Conservation (phyloP, 64 coral and sea anemone genomes). For the Montipora foliosa region DNA sequence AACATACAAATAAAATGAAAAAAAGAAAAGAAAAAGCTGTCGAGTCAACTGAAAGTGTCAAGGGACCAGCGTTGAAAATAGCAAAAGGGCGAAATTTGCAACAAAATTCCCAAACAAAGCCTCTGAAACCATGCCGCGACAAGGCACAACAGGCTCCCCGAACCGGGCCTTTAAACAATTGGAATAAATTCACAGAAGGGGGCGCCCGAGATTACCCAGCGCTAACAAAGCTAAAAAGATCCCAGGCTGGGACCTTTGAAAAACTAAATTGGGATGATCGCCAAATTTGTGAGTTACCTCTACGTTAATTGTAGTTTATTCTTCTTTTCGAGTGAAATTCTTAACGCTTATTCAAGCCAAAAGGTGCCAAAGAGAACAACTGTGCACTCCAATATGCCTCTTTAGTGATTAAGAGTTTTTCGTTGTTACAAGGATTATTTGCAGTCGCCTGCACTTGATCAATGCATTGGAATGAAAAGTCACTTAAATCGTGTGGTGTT, state of each 20-base stretch:
- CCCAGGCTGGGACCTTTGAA: not conserved
- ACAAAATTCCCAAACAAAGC: not conserved
- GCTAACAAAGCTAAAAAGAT: not conserved
- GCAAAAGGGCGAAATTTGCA: not conserved
- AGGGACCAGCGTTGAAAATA: not conserved
- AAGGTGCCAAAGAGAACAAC: too few relatives aligned
- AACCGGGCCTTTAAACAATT: not conserved
- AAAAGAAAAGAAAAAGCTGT: not conserved
- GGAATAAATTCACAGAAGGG: not conserved
- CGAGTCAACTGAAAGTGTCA: not conserved
- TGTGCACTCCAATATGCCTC: too few relatives aligned
- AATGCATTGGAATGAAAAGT: too few relatives aligned
- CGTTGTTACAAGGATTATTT: too few relatives aligned
- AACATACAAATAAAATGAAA: not conserved
- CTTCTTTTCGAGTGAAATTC: too few relatives aligned
- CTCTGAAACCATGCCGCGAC: not conserved
- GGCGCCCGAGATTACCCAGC: not conserved
- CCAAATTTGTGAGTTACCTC: not conserved
- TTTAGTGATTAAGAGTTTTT: too few relatives aligned
- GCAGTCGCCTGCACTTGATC: too few relatives aligned
- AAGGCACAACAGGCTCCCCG: not conserved
- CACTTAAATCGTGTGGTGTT: too few relatives aligned
- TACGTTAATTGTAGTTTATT: not conserved
- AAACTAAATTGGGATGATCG: not conserved
- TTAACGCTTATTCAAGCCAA: too few relatives aligned